These are phyloP conservation scores for Xyrichtys novacula DNA, from an alignment of 2,797 vertebrate genomes.

Conservation along the genomic window DNA sequence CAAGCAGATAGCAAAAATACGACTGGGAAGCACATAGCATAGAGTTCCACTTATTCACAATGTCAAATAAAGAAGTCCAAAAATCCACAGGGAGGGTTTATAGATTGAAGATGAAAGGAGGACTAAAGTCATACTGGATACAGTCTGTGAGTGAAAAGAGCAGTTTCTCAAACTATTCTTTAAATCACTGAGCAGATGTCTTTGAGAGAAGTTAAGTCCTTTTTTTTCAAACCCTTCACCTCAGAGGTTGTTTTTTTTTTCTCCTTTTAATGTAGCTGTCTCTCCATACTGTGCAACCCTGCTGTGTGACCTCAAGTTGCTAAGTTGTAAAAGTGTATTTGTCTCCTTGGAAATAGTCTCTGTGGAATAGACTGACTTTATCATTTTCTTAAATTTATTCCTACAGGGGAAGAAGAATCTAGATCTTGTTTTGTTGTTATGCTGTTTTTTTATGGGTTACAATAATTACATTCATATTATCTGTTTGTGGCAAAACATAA, in stretches of 20 bases:
- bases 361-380: constrained; percentile 1
- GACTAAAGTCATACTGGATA: background rate
- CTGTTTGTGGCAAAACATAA: constrained; percentile 14
- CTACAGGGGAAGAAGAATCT: background rate
- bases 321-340: constrained; percentile 2
- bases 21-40: background rate
- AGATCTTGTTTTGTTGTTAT: constrained; percentile 6
- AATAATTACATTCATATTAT: constrained; percentile 19
- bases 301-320: background rate
- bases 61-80: constrained; percentile 5
- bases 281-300: background rate
- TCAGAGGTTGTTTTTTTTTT: background rate
- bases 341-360: constrained; percentile 6
- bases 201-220: background rate
- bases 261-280: background rate
- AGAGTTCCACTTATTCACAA: background rate
- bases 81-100: background rate
- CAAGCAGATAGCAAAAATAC: background rate
- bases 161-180: background rate
- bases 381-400: constrained; percentile 1
- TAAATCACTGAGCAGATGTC: background rate
- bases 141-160: background rate
- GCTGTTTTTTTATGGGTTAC: constrained; percentile 12
- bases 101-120: background rate
- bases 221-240: constrained; percentile 5